Evolutionary conservation across 2,888 invertebrate species (phyloP).

Genomic region (Phengaris arion): DNA sequence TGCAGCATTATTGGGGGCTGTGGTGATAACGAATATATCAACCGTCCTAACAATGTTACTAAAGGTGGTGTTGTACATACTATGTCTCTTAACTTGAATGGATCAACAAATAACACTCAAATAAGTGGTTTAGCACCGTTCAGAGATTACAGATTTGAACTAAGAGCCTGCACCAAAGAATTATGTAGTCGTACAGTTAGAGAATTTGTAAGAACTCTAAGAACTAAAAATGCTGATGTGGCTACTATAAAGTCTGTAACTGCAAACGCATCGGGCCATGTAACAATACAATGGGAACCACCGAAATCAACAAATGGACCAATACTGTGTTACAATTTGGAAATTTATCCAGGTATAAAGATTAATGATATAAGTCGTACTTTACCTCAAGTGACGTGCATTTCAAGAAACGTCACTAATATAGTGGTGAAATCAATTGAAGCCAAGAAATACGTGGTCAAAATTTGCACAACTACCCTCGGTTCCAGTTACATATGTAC

Average conservation of each 20-base stretch:
- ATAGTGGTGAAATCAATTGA: slow-evolving; percentile 43
- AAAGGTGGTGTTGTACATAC: slow-evolving; percentile 52
- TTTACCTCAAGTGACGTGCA: slow-evolving; percentile 56
- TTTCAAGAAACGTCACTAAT: slow-evolving; percentile 45
- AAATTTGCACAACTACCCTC: slow-evolving; percentile 51
- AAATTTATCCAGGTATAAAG: slow-evolving; percentile 53
- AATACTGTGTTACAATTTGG: slow-evolving; percentile 61
- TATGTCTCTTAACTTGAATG: slow-evolving; percentile 51
- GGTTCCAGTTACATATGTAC: slow-evolving; percentile 49
- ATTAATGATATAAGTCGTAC: slow-evolving; percentile 44
- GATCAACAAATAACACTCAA: slow-evolving; percentile 48
- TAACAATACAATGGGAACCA: slow-evolving; percentile 58
- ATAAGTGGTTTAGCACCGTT: slow-evolving; percentile 61
- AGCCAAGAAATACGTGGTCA: slow-evolving; percentile 48
- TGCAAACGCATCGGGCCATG: slow-evolving; percentile 46
- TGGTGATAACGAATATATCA: slow-evolving; percentile 45
- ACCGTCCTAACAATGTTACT: slow-evolving; percentile 49
- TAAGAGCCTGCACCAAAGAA: slow-evolving; percentile 57
- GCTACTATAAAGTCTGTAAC: slow-evolving; percentile 46
- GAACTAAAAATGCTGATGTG: slow-evolving; percentile 53
- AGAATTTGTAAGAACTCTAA: slow-evolving; percentile 57
- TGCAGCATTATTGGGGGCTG: slow-evolving; percentile 53
- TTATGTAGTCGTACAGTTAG: slow-evolving; percentile 60
- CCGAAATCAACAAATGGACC: slow-evolving; percentile 62
- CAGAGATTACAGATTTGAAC: slow-evolving; percentile 63